Conservation (phyloP, 2,888 invertebrate species). For the Chrysopilus asiliformis region DNA sequence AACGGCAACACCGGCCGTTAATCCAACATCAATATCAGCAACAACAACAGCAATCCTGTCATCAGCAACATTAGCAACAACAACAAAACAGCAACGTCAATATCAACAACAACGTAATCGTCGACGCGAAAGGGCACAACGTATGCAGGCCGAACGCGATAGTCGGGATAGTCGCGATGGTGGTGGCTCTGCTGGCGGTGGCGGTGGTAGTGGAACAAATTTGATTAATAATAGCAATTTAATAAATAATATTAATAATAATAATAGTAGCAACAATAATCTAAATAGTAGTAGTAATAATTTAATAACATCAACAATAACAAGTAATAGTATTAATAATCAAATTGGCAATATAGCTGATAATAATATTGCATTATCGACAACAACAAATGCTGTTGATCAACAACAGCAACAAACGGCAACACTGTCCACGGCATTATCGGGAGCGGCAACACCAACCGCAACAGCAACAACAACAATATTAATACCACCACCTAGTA, state of each 20-base stretch:
- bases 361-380: slow-evolving; percentile 1
- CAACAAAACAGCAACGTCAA: slow-evolving; percentile 29
- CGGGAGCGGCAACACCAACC: neutral
- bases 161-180: slow-evolving; percentile 41
- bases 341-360: slow-evolving; percentile 1
- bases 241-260: slow-evolving; percentile 1
- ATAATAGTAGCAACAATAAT: neutral
- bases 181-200: slow-evolving; percentile 59
- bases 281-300: slow-evolving; percentile 1
- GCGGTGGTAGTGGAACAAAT: slow-evolving; percentile 44
- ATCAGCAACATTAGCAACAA: slow-evolving; percentile 13
- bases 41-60: slow-evolving; percentile 11
- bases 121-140: slow-evolving; percentile 81
- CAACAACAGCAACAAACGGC: slow-evolving; percentile 3
- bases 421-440: neutral
- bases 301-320: neutral
- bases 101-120: slow-evolving; percentile 52
- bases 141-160: slow-evolving; percentile 77
- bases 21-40: slow-evolving; percentile 5
- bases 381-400: slow-evolving; percentile 1
- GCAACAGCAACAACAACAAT: neutral
- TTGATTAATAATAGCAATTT: slow-evolving; percentile 4
- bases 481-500: too few relatives aligned
- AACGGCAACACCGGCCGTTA: slow-evolving; percentile 13
- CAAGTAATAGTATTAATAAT: neutral